Conservation (phyloP, 2,888 invertebrate species). For the Atrina japonica region DNA sequence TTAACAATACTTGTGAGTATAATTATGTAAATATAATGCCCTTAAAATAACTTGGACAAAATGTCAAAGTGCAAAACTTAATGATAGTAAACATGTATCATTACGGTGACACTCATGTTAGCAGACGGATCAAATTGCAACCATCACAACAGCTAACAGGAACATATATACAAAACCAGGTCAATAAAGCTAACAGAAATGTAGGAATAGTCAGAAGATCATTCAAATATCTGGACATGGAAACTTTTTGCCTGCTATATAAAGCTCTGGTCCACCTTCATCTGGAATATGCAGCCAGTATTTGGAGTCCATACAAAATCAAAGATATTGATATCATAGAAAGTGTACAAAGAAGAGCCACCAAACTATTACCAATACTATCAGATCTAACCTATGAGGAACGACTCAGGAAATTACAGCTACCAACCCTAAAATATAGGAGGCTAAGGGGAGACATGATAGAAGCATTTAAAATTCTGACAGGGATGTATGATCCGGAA, state of each 20-base stretch:
- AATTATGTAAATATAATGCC: no score
- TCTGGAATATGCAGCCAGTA: conserved; percentile 17
- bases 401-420: conserved; percentile 10
- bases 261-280: conserved; percentile 23
- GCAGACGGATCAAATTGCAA: no score
- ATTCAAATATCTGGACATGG: conserved; percentile 2
- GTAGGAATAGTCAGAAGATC: conserved; percentile 25
- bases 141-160: no score
- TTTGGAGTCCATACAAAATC: conserved; percentile 14
- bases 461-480: conserved; percentile 12
- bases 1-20: no score
- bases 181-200: conserved; percentile 25
- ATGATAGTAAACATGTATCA: no score
- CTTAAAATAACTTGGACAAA: no score
- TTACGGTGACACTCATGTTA: no score
- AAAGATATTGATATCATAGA: conserved; percentile 19
- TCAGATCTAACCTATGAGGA: conserved; percentile 15
- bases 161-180: conserved; percentile 18
- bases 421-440: conserved; percentile 24
- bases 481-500: neutral
- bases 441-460: conserved; percentile 30
- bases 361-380: conserved; percentile 6
- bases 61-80: no score
- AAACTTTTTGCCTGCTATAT: conserved; percentile 16
- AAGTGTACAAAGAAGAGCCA: conserved; percentile 27